phyloP scores from a whole-genome alignment of 2,113 vertebrate genomes.

The Tor tambroides region DNA sequence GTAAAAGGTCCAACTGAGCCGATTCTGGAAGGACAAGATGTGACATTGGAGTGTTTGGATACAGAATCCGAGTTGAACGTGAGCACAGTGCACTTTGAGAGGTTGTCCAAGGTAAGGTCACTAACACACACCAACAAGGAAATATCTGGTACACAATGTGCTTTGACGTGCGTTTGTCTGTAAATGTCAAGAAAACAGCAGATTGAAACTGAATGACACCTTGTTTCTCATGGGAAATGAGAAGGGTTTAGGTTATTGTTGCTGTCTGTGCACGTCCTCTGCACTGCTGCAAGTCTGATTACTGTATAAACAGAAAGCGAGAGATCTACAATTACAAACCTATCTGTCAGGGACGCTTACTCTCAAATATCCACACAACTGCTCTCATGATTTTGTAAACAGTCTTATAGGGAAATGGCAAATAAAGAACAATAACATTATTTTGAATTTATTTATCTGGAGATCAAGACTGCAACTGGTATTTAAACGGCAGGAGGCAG shows the following conservation, averaged over 20 bases:
- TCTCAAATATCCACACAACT: background rate
- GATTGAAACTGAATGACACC: background rate
- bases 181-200: constrained; percentile 2
- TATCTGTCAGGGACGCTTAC: background rate
- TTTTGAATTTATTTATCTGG: constrained; percentile 25
- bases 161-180: background rate
- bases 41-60: constrained; percentile 72
- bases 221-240: background rate
- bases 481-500: constrained; percentile 25
- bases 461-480: constrained; percentile 12
- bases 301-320: constrained; percentile 1
- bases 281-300: background rate
- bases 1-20: constrained; percentile 69
- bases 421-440: constrained; percentile 13
- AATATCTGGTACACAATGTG: background rate
- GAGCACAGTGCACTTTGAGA: constrained; percentile 73
- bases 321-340: constrained; percentile 20
- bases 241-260: background rate
- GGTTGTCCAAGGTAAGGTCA: constrained; percentile 65
- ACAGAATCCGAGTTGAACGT: constrained; percentile 68
- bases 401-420: background rate
- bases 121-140: background rate
- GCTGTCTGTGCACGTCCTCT: background rate
- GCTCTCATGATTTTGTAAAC: background rate
- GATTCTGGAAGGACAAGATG: constrained; percentile 66